Evolutionary conservation across 2,888 invertebrate species (phyloP), one percentile per base, ranked within the genome.

Genomic region (Acronicta aceris): DNA sequence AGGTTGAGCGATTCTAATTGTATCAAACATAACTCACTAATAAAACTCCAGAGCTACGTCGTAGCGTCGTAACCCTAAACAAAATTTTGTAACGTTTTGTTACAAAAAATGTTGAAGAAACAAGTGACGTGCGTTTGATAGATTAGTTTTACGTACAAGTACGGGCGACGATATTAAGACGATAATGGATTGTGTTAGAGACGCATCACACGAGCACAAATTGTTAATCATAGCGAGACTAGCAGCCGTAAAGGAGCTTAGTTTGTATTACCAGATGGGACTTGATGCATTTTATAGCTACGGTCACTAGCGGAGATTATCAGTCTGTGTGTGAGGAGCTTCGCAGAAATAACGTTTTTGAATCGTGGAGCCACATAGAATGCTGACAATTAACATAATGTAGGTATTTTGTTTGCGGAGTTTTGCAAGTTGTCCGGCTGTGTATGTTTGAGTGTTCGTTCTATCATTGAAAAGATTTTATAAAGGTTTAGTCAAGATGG

Each of bases 301-400:
- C 41, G 15, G 33, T 48, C 51, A 43, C 55, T 40, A 40, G 40
- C 48, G 33, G 46, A 65, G 55, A 49, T 66, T 65, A 55, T 52
- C 25, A 52, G 40, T 8, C 33, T 40, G 46, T 47, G 49, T 58
- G 47, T 61, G 62, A 13, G 30, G 57, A 66, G 54, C 30, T 73
- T 71, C 73, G 55, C 58, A 73, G 70, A 73, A 71, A 54, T 69
- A 71, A 74, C 70, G 74, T 74, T 71, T 25, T 46, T 47, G 56
- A 56, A 40, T 53, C 72, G 73, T 65, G 55, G 17, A 56, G 43
- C 46, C 46, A 72, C 67, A 56, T 53, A 60, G 67, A 72, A 66
- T 72, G 73, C 36, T 59, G 36, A 36, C 56, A 56, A 72, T 69
- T 66, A 69, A 50, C 73, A 72, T 72, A 72, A 71, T 53, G 60